A percentile compares a stretch with the other conserved stretches of the same genome.
Conservation (phyloP, 1,140 invertebrate species). For the Agrilus planipennis region DNA sequence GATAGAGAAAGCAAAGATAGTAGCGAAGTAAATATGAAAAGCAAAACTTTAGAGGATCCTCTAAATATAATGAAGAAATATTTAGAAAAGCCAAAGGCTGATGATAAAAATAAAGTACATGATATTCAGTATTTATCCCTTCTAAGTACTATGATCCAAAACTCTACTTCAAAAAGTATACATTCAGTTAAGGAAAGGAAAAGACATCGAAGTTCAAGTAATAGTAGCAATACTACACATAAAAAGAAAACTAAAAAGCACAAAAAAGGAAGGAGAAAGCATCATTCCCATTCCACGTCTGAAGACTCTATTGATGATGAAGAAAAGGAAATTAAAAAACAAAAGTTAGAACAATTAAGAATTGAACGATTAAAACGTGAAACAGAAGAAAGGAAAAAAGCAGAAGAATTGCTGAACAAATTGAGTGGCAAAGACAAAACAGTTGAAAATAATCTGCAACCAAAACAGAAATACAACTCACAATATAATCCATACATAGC, state of each 20-base stretch:
- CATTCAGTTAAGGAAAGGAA: too few relatives aligned
- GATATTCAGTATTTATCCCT: not conserved
- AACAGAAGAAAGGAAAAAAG: constrained; percentile 55
- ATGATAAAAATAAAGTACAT: not conserved
- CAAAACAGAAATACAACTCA: constrained; percentile 80
- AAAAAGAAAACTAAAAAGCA: constrained; percentile 33
- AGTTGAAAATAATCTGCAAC: constrained; percentile 32
- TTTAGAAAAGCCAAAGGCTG: constrained; percentile 24
- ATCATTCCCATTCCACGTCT: constrained; percentile 4
- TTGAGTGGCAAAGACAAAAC: constrained; percentile 29
- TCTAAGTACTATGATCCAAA: not conserved
- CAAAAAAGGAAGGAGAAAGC: constrained; percentile 19
- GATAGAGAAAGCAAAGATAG: constrained; percentile 36
- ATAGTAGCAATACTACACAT: constrained; percentile 15
- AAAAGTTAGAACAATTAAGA: constrained; percentile 61
- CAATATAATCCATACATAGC: constrained; percentile 86
- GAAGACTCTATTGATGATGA: constrained; percentile 16
- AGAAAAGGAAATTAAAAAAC: constrained; percentile 31
- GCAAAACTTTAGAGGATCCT: constrained; percentile 59
- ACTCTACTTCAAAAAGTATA: constrained; percentile 12
- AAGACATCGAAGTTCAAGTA: constrained; percentile 18
- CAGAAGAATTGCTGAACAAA: constrained; percentile 57
- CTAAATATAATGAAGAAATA: constrained; percentile 56
- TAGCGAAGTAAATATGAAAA: constrained; percentile 46
- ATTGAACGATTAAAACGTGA: constrained; percentile 71